Evolutionary conservation across 2,113 vertebrate species (phyloP), one percentile per base, ranked within the genome.

Genomic region (Atractosteus spatula): DNA sequence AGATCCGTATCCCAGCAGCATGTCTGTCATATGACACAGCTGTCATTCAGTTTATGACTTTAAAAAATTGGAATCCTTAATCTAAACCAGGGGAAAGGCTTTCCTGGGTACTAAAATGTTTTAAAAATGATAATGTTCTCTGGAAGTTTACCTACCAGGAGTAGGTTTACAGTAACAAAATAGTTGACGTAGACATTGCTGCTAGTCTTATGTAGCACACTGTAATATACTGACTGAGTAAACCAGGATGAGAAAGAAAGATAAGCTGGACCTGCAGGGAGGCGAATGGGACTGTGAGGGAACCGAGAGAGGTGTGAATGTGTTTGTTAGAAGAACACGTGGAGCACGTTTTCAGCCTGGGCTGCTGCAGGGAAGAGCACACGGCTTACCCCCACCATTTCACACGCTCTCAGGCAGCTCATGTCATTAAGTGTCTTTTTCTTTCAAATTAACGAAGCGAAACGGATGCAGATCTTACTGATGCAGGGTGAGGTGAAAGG

Each of bases 271-370:
- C 55, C 62, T 7, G 66, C 61, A 72, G 71, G 73, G 12, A 42
- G 66, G 70, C 74, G 72, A 79, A 80, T 74, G 75, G 44, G 76
- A 74, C 14, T 66, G 47, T 14, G 54, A 68, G 11, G 29, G 64
- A 55, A 77, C 74, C 77, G 51, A 44, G 68, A 45, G 51, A 72
- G 71, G 14, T 57, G 57, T 47, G 61, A 69, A 78, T 57, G 64
- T 72, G 70, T 90, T 87, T 85, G 83, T 78, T 80, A 86, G 87
- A 80, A 77, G 71, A 76, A 73, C 57, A 71, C 43, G 13, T 59
- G 70, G 82, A 71, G 51, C 13, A 87, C 8, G 70, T 51, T 74
- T 73, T 67, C 72, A 70, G 81, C 90, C 90, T 90, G 90, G 82
- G 84, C 81, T 83, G 74, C 80, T 63, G 71, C 76, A 66, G 76